Conservation (phyloP, 2,888 invertebrate species). For the Ditula angustiorana region DNA sequence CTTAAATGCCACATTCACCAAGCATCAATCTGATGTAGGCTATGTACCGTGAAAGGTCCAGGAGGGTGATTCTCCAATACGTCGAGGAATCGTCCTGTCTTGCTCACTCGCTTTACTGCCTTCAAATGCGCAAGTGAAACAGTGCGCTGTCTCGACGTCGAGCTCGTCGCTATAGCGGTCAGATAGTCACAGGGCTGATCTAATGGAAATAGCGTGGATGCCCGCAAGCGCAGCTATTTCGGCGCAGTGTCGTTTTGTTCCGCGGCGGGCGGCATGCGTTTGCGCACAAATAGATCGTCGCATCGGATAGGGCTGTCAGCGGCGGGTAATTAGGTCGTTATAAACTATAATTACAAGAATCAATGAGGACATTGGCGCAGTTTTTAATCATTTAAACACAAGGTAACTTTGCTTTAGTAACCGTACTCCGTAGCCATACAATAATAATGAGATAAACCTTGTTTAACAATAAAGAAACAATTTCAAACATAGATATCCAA, state of each 20-base stretch:
- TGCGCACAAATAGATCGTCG: constrained; percentile 58
- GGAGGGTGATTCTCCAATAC: no score
- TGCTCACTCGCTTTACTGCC: no score
- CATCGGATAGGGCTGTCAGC: constrained; percentile 51
- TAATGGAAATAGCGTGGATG: neutral
- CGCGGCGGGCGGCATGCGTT: constrained; percentile 49
- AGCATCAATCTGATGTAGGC: constrained; percentile 1
- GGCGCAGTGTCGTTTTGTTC: constrained; percentile 54
- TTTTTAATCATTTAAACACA: neutral
- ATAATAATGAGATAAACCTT: no score
- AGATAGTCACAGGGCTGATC: no score
- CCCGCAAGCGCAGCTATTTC: constrained; percentile 57
- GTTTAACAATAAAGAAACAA: no score
- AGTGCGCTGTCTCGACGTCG: no score
- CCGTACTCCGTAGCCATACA: no score
- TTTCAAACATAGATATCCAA: no score
- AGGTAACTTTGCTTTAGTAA: no score
- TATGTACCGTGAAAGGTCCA: neutral
- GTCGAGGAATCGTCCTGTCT: no score
- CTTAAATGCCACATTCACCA: neutral
- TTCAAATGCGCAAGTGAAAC: no score
- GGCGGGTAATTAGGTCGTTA: constrained; percentile 22
- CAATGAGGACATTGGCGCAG: neutral
- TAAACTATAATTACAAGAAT: constrained; percentile 22
- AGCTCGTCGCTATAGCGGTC: no score